These are phyloP conservation scores for Selenia dentaria DNA, from an alignment of 2,888 invertebrate genomes.

Conservation along the genomic window DNA sequence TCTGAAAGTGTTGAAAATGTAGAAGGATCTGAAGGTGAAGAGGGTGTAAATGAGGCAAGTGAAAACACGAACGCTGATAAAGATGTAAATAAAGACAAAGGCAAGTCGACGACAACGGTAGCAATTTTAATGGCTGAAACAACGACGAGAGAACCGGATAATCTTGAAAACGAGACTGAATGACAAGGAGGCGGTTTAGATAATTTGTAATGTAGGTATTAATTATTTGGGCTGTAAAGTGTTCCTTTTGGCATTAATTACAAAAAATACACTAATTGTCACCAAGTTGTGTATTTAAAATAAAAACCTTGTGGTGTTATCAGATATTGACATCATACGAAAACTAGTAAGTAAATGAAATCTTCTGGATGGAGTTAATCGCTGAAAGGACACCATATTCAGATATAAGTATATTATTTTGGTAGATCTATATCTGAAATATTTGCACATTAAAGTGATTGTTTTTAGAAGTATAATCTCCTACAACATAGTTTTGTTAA, in stretches of 20 bases:
- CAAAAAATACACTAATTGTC: too few species aligned
- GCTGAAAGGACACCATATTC: too few species aligned
- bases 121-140: constrained; percentile 32
- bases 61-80: constrained; percentile 10
- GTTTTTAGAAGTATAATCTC: too few species aligned
- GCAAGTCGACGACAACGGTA: constrained; percentile 18
- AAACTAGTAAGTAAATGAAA: background rate
- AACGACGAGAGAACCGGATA: constrained; percentile 41
- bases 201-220: constrained; percentile 1
- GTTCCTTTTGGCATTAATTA: too few species aligned
- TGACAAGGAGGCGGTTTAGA: constrained; percentile 30
- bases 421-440: too few species aligned
- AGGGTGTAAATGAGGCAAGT: constrained; percentile 7
- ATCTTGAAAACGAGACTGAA: constrained; percentile 67
- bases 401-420: too few species aligned
- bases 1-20: background rate
- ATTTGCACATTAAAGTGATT: too few species aligned
- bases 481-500: too few species aligned
- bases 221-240: constrained; percentile 7
- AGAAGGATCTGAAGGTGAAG: constrained; percentile 19
- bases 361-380: too few species aligned
- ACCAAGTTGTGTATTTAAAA: too few species aligned
- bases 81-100: constrained; percentile 2
- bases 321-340: too few species aligned
- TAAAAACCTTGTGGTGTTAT: too few species aligned